Conservation (phyloP, 2,888 invertebrate genomes). For the Endotricha flammealis region DNA sequence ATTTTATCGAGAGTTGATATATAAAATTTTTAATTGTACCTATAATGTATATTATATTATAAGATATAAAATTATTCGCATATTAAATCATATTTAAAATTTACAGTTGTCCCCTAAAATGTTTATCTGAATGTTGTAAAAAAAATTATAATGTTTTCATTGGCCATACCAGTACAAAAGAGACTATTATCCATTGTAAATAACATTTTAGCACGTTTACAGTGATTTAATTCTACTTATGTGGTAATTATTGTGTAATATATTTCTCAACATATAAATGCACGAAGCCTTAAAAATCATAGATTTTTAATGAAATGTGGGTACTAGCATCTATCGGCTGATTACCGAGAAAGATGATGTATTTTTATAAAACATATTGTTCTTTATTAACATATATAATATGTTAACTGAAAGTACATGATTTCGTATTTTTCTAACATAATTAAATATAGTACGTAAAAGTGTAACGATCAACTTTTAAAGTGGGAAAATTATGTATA, state of each 20-base stretch:
- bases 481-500: slow-evolving; percentile 50
- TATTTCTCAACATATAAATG: slow-evolving; percentile 68
- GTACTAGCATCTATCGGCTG: slow-evolving; percentile 69
- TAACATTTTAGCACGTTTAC: slow-evolving; percentile 59
- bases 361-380: slow-evolving; percentile 77
- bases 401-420: slow-evolving; percentile 76
- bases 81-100: slow-evolving; percentile 41
- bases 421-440: slow-evolving; percentile 76
- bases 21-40: slow-evolving; percentile 42
- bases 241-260: slow-evolving; percentile 69
- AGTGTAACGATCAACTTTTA: slow-evolving; percentile 59
- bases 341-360: slow-evolving; percentile 64
- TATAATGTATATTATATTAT: slow-evolving; percentile 37
- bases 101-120: slow-evolving; percentile 50
- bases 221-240: slow-evolving; percentile 66
- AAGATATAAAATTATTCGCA: slow-evolving; percentile 35
- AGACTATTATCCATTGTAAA: slow-evolving; percentile 58
- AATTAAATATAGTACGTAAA: slow-evolving; percentile 62
- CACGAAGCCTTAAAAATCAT: slow-evolving; percentile 76
- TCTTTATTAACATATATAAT: slow-evolving; percentile 77
- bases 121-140: slow-evolving; percentile 58
- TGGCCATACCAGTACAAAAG: slow-evolving; percentile 73
- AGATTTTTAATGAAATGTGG: slow-evolving; percentile 72
- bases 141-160: slow-evolving; percentile 51
- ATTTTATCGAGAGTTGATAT: slow-evolving; percentile 60